phyloP scores from a whole-genome alignment of 2,113 vertebrate species.

The Actenoides hombroni region DNA sequence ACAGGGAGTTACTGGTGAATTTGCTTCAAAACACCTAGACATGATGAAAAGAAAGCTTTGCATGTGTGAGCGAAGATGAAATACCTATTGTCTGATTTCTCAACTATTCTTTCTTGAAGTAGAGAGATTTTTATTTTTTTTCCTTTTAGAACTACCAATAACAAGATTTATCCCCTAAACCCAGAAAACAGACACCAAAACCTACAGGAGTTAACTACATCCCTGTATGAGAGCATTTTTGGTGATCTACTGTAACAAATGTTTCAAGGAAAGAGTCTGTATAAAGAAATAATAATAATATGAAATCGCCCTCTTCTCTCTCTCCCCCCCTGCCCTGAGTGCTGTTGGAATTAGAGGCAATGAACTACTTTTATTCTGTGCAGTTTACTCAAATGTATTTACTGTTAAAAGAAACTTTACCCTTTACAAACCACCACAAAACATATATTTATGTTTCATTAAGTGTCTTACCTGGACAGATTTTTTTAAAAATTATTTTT shows the following conservation, averaged over 20 bases:
- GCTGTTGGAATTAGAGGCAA: not conserved
- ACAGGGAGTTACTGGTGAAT: not conserved
- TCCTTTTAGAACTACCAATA: not conserved
- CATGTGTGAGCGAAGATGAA: not conserved
- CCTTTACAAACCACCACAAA: not conserved
- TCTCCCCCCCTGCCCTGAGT: rapidly evolving
- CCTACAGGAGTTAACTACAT: not conserved
- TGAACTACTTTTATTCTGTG: not conserved
- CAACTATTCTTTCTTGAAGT: not conserved
- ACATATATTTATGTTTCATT: not conserved
- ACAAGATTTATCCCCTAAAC: not conserved
- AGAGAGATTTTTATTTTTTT: not conserved
- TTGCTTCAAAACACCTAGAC: not conserved
- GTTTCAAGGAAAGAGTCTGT: not conserved
- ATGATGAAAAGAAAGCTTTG: not conserved
- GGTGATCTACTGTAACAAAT: not conserved
- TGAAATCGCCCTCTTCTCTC: not conserved
- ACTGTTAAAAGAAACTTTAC: not conserved
- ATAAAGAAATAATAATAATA: not conserved
- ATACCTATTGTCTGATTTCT: not conserved
- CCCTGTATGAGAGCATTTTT: not conserved
- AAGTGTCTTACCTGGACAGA: not conserved
- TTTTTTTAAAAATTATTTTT: not conserved
- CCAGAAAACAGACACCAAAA: not conserved
- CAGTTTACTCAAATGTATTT: not conserved